phyloP scores from a whole-genome alignment of 53 echinoderm and acorn worm species.

The Holothuria scabra region DNA sequence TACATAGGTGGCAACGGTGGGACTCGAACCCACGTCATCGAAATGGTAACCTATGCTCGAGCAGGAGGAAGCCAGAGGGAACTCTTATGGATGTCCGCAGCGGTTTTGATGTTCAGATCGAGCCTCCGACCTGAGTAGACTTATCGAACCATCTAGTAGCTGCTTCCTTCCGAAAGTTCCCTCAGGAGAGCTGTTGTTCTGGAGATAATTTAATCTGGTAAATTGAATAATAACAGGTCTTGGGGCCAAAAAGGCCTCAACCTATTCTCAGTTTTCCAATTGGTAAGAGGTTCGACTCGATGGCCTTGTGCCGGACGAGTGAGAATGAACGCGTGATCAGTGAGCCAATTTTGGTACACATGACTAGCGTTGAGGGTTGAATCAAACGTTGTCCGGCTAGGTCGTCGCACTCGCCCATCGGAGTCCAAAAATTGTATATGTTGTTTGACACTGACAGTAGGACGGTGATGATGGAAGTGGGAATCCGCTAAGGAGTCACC shows the following conservation, averaged over 20 bases:
- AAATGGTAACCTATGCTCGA: conserved; percentile 66
- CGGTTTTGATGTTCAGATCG: conserved; percentile 92
- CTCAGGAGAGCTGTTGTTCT: conserved; percentile 74
- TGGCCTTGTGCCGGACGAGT: conserved; percentile 46
- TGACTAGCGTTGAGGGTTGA: conserved; percentile 68
- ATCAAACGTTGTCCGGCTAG: conserved; percentile 58
- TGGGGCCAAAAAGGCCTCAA: conserved; percentile 68
- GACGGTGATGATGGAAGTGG: conserved; percentile 91
- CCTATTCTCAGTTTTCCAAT: conserved; percentile 86
- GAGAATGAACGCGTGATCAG: conserved; percentile 56
- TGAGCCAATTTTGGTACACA: conserved; percentile 82
- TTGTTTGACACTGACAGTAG: conserved; percentile 79
- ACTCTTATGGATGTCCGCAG: conserved; percentile 89
- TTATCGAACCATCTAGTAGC: conserved; percentile 92
- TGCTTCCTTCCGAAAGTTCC: conserved; percentile 85
- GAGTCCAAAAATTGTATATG: conserved; percentile 67
- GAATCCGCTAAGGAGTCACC: conserved; percentile 84
- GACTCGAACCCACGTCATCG: too few relatives aligned
- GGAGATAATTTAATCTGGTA: conserved; percentile 68
- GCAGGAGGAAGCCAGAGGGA: conserved; percentile 79
- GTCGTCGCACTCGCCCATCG: conserved; percentile 61
- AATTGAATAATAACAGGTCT: conserved; percentile 80
- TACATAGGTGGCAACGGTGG: too few relatives aligned
- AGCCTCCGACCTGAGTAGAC: conserved; percentile 81
- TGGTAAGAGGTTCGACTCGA: conserved; percentile 74